Base-by-base conservation (phyloP, 2,797 vertebrate genomes). In the Mallotus villosus region DNA sequence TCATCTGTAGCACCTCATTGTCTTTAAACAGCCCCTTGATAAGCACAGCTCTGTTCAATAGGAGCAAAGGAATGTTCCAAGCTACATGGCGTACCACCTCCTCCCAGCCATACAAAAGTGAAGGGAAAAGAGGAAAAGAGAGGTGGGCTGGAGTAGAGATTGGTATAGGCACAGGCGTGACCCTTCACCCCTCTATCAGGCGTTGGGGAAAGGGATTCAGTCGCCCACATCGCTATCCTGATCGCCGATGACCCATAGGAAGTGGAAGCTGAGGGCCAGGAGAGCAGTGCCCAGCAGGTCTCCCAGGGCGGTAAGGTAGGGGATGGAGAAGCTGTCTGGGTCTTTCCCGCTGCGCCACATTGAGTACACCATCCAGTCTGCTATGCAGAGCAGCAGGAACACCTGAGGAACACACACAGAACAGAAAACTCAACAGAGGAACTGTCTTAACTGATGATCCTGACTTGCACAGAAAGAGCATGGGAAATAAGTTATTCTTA, bases 271-370 rank as follows among this genome's bases (percentile, higher is more conserved):
- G 76, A 97, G 79, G 0, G 97, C 97, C 82, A 99, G 82, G 78
- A 99, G 89, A 64, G 96, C 97, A 1, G 97, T 99, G 84, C 97
- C 97, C 32, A 99, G 90, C 63, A 99, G 93, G 82, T 99, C 97
- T 0, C 97, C 97, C 84, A 99, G 84, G 0, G 97, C 96, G 0
- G 97, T 99, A 69, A 99, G 94, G 77, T 99, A 99, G 0, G 97
- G 97, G 79, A 99, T 99, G 78, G 96, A 97, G 82, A 99, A 98
- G 57, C 97, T 99, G 85, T 99, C 97, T 0, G 97, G 97, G 83
- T 99, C 97, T 86, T 98, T 98, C 68, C 97, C 97, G 59, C 93
- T 97, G 64, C 92, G 95, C 97, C 97, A 99, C 93, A 99, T 97
- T 72, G 93, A 94, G 71, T 96, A 95, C 9, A 99, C 97, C 97